Evolutionary conservation across 1,140 invertebrate species (phyloP).

Genomic region (Teleopsis dalmanni): DNA sequence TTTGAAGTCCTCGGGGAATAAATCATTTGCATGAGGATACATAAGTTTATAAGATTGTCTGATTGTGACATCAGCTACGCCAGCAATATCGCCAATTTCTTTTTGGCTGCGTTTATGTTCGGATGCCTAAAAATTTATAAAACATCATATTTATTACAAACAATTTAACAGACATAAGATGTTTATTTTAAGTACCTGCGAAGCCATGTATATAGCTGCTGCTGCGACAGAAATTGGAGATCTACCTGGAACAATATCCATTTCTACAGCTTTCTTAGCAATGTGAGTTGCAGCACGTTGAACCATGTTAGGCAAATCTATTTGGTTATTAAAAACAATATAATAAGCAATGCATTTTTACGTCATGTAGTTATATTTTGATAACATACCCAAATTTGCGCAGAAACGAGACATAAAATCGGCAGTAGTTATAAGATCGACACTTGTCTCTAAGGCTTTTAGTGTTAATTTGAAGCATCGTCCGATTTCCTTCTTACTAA

Average conservation of each 20-base stretch:
- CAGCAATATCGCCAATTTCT: slow-evolving; percentile 98
- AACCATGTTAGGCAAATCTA: slow-evolving; percentile 76
- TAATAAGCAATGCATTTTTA: neutral
- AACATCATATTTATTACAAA: neutral
- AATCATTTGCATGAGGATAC: slow-evolving; percentile 83
- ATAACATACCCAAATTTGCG: slow-evolving; percentile 60
- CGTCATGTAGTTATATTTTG: neutral
- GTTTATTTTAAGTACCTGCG: slow-evolving; percentile 59
- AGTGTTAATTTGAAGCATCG: slow-evolving; percentile 92
- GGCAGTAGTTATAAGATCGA: slow-evolving; percentile 95
- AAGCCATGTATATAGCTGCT: slow-evolving; percentile 99
- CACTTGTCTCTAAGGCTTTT: slow-evolving; percentile 87
- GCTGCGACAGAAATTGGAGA: slow-evolving; percentile 98
- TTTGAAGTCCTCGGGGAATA: slow-evolving; percentile 95
- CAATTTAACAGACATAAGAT: neutral
- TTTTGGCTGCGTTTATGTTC: slow-evolving; percentile 92
- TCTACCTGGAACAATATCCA: slow-evolving; percentile 96
- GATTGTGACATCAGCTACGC: slow-evolving; percentile 98
- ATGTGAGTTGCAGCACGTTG: slow-evolving; percentile 95
- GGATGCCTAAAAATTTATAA: slow-evolving; percentile 62
- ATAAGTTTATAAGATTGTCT: slow-evolving; percentile 96
- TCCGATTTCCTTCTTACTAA: slow-evolving; percentile 99
- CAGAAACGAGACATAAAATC: slow-evolving; percentile 97
- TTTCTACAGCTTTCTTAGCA: slow-evolving; percentile 90
- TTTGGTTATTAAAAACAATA: neutral